Conservation (phyloP, 2,113 vertebrate genomes). For the Rhinoptilus africanus region DNA sequence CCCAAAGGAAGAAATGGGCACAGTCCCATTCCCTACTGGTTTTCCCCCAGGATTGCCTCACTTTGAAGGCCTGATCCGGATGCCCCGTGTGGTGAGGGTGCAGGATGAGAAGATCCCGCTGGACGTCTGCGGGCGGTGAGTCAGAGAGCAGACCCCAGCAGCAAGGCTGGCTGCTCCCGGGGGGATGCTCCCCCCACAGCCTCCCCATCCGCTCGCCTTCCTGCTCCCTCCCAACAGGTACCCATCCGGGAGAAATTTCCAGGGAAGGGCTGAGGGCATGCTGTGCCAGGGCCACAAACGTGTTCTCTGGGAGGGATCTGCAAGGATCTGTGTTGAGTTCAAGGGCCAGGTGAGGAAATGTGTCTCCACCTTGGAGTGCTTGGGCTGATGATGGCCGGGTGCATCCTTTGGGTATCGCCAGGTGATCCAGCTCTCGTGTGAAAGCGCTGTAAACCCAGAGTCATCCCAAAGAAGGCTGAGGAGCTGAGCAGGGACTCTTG, state of each 20-base stretch:
- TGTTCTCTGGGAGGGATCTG: rapidly evolving
- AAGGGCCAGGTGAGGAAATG: not conserved
- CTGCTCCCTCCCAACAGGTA: not conserved
- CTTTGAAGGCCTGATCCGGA: not conserved
- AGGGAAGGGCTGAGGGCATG: not conserved
- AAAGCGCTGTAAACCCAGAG: not conserved
- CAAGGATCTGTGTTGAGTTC: not conserved
- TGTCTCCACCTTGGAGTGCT: not conserved
- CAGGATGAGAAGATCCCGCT: not conserved
- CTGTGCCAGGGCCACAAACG: rapidly evolving
- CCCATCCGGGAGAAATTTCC: not conserved
- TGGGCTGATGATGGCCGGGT: not conserved
- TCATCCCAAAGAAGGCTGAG: not conserved
- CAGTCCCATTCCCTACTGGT: not conserved
- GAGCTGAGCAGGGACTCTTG: not conserved
- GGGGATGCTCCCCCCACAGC: not conserved
- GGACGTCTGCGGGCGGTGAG: not conserved
- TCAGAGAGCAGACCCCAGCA: not conserved
- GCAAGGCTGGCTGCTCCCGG: not conserved
- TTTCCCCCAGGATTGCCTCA: not conserved
- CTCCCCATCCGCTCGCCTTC: not conserved
- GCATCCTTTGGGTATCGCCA: rapidly evolving
- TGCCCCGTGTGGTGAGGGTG: not conserved
- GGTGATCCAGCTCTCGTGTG: not conserved
- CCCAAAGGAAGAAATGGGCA: not conserved